Percentiles rank a stretch among this genome's conserved stretches.
Evolutionary conservation across 2,113 vertebrate genomes (phyloP).

Genomic region (Heterochromis multidens): DNA sequence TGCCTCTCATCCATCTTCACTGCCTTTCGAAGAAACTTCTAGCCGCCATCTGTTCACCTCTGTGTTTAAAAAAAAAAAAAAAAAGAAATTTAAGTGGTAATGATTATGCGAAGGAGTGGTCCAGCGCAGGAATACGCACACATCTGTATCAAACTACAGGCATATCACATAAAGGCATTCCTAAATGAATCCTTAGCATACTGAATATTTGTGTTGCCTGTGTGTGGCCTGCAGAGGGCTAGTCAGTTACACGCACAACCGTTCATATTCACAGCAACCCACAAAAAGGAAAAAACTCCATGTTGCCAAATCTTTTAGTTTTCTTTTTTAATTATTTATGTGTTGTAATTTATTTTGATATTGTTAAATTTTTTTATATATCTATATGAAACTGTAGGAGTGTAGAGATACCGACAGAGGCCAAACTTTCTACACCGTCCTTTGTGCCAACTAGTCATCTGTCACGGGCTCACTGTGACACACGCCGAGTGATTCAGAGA

Average conservation of each 20-base stretch:
- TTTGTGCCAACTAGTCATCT: constrained; percentile 71
- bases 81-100: not conserved
- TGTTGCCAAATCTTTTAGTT: constrained; percentile 73
- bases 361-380: constrained; percentile 56
- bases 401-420: constrained; percentile 55
- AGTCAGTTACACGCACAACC: not conserved
- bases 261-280: constrained; percentile 1
- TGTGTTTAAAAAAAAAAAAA: not conserved
- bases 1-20: constrained; percentile 20
- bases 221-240: constrained; percentile 40
- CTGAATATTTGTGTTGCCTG: constrained; percentile 40
- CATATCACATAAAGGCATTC: constrained; percentile 44
- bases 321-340: constrained; percentile 58
- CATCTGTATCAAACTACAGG: constrained; percentile 16
- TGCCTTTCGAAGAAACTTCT: constrained; percentile 24
- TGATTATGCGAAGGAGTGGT: not conserved
- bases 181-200: constrained; percentile 45
- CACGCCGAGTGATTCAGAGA: constrained; percentile 19
- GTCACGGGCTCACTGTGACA: constrained; percentile 27
- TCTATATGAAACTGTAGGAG: constrained; percentile 51
- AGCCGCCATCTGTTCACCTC: not conserved
- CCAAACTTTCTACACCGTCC: constrained; percentile 57
- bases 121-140: constrained; percentile 21
- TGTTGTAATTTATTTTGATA: constrained; percentile 76
- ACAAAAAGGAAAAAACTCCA: constrained; percentile 29